Percentiles rank a stretch among this genome's conserved stretches.
Evolutionary conservation across 1,140 invertebrate genomes (phyloP).

Genomic region (Euglossa dilemma): DNA sequence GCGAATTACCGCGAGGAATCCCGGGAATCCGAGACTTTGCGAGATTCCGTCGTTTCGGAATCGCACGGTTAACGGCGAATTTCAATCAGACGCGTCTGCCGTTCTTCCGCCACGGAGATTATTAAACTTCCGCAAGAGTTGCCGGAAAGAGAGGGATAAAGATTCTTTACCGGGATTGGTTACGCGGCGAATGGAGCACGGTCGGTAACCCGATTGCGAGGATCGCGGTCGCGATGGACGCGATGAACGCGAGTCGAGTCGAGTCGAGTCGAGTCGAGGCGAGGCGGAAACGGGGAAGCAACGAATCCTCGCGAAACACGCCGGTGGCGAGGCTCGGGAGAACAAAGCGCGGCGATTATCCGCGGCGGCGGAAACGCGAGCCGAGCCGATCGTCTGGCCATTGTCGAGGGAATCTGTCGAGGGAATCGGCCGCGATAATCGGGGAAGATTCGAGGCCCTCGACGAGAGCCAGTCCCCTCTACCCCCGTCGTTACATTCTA

Average conservation of each 20-base stretch:
- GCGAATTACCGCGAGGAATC: slow-evolving; percentile 19
- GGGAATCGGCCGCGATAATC: slow-evolving; percentile 10
- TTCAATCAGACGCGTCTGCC: no score
- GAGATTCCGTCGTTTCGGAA: slow-evolving; percentile 22
- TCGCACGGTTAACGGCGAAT: background rate
- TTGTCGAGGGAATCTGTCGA: slow-evolving; percentile 19
- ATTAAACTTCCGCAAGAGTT: background rate
- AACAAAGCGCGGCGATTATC: slow-evolving; percentile 7
- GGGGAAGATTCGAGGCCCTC: slow-evolving; percentile 5
- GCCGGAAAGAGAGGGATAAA: no score
- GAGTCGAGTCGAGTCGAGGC: no score
- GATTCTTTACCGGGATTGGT: background rate
- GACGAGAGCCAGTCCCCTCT: background rate
- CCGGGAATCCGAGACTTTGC: background rate
- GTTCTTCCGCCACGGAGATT: background rate
- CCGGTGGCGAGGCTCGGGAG: background rate
- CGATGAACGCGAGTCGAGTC: background rate
- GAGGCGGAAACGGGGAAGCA: background rate
- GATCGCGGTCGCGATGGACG: background rate
- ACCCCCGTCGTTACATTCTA: slow-evolving; percentile 26
- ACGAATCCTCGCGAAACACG: background rate
- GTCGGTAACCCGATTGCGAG: background rate
- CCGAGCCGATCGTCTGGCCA: slow-evolving; percentile 27
- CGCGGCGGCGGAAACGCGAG: background rate
- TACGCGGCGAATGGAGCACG: background rate